A percentile compares a stretch with the other conserved stretches of the same genome.
Conservation (phyloP, 2,888 invertebrate species). For the Sinodicranocentrus sp. region DNA sequence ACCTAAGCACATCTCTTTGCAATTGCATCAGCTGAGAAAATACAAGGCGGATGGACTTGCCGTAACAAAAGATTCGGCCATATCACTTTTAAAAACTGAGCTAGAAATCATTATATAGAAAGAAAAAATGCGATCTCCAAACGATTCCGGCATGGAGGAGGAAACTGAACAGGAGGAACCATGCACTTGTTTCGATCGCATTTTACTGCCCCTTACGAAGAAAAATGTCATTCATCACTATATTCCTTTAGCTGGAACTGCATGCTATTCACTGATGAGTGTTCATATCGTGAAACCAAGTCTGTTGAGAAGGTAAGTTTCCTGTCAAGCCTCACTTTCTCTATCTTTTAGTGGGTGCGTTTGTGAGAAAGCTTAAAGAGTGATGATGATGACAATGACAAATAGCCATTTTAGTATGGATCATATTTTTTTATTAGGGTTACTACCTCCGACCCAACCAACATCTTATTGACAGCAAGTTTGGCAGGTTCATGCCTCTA, state of each 20-base stretch:
- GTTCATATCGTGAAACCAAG: constrained; percentile 72
- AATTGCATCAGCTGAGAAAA: constrained; percentile 34
- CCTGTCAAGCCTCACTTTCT: constrained; percentile 9
- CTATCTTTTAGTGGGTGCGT: background rate
- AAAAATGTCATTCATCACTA: constrained; percentile 71
- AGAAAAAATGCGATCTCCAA: constrained; percentile 53
- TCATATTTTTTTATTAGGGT: constrained; percentile 21
- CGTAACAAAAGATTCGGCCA: too few relatives aligned
- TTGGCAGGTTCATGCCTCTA: constrained; percentile 66
- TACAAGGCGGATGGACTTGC: background rate
- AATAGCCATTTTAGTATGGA: too few relatives aligned
- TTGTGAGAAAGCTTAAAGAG: too few relatives aligned
- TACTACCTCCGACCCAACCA: constrained; percentile 67
- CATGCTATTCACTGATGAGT: constrained; percentile 68
- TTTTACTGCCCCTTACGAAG: constrained; percentile 58
- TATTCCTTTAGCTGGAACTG: constrained; percentile 66
- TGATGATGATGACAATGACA: background rate
- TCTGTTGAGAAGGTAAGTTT: constrained; percentile 64
- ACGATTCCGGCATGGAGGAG: constrained; percentile 66
- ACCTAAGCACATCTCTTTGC: background rate
- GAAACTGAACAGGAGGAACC: constrained; percentile 55
- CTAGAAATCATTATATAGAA: too few relatives aligned
- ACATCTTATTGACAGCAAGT: constrained; percentile 69
- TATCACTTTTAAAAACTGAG: too few relatives aligned
- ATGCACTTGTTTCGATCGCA: constrained; percentile 55